Evolutionary conservation across 2,888 invertebrate species (phyloP).

Genomic region (Ochropleura plecta): DNA sequence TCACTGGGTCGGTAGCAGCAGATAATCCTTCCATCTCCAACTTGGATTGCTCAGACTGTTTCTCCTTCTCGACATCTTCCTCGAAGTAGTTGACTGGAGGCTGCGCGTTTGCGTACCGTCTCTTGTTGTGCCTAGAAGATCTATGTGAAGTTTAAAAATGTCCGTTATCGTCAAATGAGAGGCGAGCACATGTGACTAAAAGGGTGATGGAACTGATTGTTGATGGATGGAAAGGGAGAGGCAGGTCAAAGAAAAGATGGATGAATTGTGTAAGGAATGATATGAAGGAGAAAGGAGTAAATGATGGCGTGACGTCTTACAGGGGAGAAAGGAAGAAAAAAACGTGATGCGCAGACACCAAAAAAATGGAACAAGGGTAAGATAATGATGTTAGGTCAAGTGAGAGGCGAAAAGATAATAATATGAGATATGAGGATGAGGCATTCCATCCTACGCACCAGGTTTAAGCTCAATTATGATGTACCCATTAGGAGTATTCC

Average conservation of each 20-base stretch:
- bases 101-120: conserved; percentile 56
- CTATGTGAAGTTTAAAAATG: neutral
- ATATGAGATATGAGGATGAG: neutral
- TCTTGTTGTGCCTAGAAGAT: conserved; percentile 61
- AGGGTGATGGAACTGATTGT: no score
- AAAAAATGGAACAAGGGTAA: no score
- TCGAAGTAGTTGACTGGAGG: conserved; percentile 42
- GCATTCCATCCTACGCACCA: neutral
- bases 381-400: neutral
- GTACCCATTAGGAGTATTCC: neutral
- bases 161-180: conserved; percentile 10
- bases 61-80: conserved; percentile 37
- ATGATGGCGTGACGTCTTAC: no score
- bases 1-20: conserved; percentile 73
- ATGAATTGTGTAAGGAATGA: no score
- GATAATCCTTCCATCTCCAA: conserved; percentile 71
- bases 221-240: no score
- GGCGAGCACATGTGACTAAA: no score
- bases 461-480: neutral
- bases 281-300: no score
- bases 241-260: no score
- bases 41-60: conserved; percentile 60
- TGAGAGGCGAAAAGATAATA: neutral
- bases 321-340: no score
- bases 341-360: no score